These are phyloP conservation scores for Lethenteron camtschaticum DNA, from an alignment of 2,113 vertebrate species.

Conservation along the genomic window DNA sequence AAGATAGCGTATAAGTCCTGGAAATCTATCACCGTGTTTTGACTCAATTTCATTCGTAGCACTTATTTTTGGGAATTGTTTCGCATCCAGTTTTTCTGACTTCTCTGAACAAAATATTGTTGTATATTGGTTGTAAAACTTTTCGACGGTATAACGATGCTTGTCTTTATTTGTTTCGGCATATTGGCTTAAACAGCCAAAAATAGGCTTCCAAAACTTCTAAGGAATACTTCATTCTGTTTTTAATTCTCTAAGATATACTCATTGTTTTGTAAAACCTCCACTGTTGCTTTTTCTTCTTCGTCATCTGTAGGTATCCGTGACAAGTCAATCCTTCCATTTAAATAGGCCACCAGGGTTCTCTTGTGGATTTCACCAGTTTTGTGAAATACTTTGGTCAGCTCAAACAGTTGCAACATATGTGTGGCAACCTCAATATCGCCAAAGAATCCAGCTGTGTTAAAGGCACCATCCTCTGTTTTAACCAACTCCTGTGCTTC, in stretches of 20 bases:
- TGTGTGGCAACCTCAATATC: conserved; percentile 38
- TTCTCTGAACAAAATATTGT: conserved; percentile 16
- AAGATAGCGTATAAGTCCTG: conserved; percentile 22
- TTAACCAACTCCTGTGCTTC: conserved; percentile 26
- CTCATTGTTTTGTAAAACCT: conserved; percentile 16
- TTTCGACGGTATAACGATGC: conserved; percentile 15
- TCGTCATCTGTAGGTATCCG: conserved; percentile 9
- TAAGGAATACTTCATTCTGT: conserved; percentile 20
- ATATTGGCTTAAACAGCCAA: conserved; percentile 20
- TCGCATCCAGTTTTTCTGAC: conserved; percentile 4
- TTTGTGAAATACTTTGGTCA: conserved; percentile 21
- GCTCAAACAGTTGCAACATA: conserved; percentile 24
- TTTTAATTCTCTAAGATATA: conserved; percentile 20
- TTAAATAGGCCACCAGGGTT: conserved; percentile 23
- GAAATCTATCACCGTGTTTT: conserved; percentile 21
- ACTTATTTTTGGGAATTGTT: not conserved
- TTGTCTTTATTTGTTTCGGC: conserved; percentile 20
- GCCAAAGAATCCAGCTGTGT: conserved; percentile 32
- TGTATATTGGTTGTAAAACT: conserved; percentile 16
- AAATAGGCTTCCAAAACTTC: conserved; percentile 24
- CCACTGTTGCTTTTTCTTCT: conserved; percentile 8
- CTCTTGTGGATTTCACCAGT: conserved; percentile 14
- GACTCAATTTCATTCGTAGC: conserved; percentile 10
- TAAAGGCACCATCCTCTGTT: conserved; percentile 23
- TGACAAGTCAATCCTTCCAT: conserved; percentile 16